Percentiles rank a stretch among this genome's conserved stretches.
Conservation (phyloP, 2,888 invertebrate genomes). For the Trachelus iudaicus region DNA sequence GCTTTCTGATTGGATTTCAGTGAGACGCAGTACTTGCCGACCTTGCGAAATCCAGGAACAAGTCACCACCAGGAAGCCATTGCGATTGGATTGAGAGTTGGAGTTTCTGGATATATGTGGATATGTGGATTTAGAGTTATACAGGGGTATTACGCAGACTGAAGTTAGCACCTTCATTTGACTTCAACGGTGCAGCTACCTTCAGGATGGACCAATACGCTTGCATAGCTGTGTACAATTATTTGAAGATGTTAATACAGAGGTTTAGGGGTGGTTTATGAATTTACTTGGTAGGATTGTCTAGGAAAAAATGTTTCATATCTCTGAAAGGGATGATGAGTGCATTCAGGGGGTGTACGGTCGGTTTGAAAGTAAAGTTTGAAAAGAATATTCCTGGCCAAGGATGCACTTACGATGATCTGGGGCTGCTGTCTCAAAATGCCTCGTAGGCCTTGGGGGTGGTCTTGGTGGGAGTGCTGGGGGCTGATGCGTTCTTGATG, state of each 20-base stretch:
- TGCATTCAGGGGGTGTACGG: not conserved
- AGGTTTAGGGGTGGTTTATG: not conserved
- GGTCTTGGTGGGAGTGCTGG: conserved; percentile 62
- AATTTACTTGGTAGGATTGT: not conserved
- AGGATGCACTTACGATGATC: conserved; percentile 51
- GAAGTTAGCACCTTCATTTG: not conserved
- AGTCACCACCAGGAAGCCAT: not conserved
- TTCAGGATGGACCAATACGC: not conserved
- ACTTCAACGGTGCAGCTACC: not conserved
- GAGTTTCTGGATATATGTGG: not conserved
- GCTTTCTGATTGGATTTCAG: not conserved
- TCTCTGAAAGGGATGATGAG: not conserved
- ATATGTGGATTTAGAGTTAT: not conserved
- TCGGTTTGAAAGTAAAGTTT: not conserved
- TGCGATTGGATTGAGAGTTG: not conserved
- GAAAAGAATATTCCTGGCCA: not conserved
- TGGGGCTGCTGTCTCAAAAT: conserved; percentile 51
- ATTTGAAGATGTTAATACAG: not conserved
- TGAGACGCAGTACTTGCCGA: not conserved
- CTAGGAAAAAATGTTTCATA: not conserved
- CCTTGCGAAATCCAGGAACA: not conserved
- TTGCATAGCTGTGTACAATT: not conserved
- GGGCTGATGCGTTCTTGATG: conserved; percentile 59
- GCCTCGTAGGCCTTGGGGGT: conserved; percentile 58
- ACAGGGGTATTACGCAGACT: not conserved